These are phyloP conservation scores for Nothoprocta pentlandii DNA, from an alignment of 2,113 vertebrate genomes.

Conservation along the genomic window DNA sequence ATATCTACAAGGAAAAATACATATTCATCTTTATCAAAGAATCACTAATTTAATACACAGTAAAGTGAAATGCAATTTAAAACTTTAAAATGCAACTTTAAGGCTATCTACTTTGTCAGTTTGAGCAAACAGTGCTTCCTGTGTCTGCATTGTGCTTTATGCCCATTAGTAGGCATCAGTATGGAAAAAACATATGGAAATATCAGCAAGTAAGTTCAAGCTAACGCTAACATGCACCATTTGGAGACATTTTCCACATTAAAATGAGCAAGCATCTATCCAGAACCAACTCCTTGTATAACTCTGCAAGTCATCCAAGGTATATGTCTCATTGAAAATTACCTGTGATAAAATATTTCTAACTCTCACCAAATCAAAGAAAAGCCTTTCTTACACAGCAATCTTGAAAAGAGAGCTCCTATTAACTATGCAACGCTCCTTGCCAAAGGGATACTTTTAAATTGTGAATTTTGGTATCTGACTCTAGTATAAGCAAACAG, in stretches of 20 bases:
- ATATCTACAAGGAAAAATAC: background rate
- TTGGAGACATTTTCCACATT: background rate
- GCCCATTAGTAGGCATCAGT: background rate
- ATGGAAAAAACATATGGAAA: background rate
- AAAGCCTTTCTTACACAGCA: no score
- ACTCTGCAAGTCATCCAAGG: rapidly evolving
- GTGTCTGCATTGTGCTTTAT: background rate
- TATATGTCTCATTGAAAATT: background rate
- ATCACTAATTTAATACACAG: background rate
- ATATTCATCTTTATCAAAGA: background rate
- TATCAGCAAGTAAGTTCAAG: background rate
- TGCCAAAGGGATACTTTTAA: background rate
- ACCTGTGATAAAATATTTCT: background rate
- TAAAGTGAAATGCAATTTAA: background rate
- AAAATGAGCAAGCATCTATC: background rate
- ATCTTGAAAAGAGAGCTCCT: background rate
- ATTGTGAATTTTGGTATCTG: background rate
- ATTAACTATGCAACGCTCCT: background rate
- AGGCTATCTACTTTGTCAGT: background rate
- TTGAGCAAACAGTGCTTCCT: background rate
- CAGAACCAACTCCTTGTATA: background rate
- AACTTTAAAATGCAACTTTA: background rate
- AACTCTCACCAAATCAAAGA: background rate
- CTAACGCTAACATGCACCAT: background rate
- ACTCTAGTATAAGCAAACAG: background rate